Conservation (phyloP, 2,888 invertebrate species). For the Patella pellucida region DNA sequence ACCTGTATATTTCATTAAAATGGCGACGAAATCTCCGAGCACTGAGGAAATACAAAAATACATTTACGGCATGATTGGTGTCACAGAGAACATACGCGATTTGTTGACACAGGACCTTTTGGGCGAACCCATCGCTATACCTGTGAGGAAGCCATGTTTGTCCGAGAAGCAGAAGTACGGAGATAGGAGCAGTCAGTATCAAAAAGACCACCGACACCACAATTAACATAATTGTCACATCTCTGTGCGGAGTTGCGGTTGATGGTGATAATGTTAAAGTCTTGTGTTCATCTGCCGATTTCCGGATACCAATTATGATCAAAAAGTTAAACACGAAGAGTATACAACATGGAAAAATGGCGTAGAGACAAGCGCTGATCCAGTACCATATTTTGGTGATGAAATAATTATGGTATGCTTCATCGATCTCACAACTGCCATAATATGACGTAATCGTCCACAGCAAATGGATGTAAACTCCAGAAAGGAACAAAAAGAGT, state of each 20-base stretch:
- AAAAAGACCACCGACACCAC: slow-evolving; percentile 36
- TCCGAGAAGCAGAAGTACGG: slow-evolving; percentile 29
- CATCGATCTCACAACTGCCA: slow-evolving; percentile 15
- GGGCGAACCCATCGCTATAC: slow-evolving; percentile 24
- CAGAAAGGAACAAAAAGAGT: slow-evolving; percentile 1
- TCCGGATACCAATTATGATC: slow-evolving; percentile 29
- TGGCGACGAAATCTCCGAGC: slow-evolving; percentile 35
- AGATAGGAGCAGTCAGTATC: slow-evolving; percentile 36
- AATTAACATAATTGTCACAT: slow-evolving; percentile 40
- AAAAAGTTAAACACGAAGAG: slow-evolving; percentile 36
- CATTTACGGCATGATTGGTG: slow-evolving; percentile 41
- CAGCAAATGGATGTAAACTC: slow-evolving; percentile 21
- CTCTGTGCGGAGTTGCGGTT: slow-evolving; percentile 24
- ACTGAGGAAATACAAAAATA: slow-evolving; percentile 37
- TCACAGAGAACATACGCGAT: slow-evolving; percentile 36
- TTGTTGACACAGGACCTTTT: slow-evolving; percentile 34
- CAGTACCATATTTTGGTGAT: slow-evolving; percentile 32
- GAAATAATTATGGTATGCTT: slow-evolving; percentile 20
- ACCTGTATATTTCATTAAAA: slow-evolving; percentile 30
- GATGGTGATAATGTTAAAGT: slow-evolving; percentile 3
- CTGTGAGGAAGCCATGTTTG: slow-evolving; percentile 13
- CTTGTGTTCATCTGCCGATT: slow-evolving; percentile 16
- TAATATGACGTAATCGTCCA: slow-evolving; percentile 13
- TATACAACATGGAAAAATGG: slow-evolving; percentile 35
- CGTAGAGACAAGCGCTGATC: slow-evolving; percentile 31